phyloP scores from a whole-genome alignment of 2,797 vertebrate genomes.

The Varecia variegata region DNA sequence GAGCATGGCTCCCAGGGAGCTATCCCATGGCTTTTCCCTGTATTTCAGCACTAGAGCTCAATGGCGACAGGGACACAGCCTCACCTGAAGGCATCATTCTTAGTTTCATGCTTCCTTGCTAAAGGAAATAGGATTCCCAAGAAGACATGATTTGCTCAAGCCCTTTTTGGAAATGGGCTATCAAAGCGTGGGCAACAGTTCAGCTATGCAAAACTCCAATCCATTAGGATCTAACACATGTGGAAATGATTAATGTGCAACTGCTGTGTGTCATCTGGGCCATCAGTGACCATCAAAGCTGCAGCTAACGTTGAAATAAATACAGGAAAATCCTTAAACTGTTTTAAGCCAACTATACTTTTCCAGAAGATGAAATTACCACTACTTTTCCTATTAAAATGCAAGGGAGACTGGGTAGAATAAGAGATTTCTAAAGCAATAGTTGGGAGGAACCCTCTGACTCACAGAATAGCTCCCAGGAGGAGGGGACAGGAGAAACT shows the following conservation, averaged over 20 bases:
- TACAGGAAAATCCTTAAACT: conserved; percentile 26
- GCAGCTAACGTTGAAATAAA: not conserved
- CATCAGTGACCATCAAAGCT: conserved; percentile 36
- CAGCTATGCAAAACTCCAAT: conserved; percentile 36
- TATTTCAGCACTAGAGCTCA: not conserved
- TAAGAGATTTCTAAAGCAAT: not conserved
- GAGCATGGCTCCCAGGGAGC: not conserved
- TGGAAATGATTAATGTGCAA: not conserved
- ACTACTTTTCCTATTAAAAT: not conserved
- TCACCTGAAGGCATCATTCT: not conserved
- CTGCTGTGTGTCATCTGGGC: conserved; percentile 42
- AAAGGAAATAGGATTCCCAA: not conserved
- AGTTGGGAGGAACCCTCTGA: not conserved
- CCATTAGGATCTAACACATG: not conserved
- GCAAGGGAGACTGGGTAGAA: not conserved
- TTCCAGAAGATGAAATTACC: conserved; percentile 35
- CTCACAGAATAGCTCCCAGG: accelerated
- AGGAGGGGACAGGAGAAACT: not conserved
- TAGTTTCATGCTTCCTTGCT: not conserved
- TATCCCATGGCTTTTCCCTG: not conserved
- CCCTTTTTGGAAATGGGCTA: conserved; percentile 57
- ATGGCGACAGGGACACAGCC: not conserved
- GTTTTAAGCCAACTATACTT: not conserved
- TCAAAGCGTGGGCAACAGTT: conserved; percentile 17
- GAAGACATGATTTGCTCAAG: conserved; percentile 33